Conservation (phyloP, 2,797 vertebrate species). For the Myoxocephalus aenaeus region DNA sequence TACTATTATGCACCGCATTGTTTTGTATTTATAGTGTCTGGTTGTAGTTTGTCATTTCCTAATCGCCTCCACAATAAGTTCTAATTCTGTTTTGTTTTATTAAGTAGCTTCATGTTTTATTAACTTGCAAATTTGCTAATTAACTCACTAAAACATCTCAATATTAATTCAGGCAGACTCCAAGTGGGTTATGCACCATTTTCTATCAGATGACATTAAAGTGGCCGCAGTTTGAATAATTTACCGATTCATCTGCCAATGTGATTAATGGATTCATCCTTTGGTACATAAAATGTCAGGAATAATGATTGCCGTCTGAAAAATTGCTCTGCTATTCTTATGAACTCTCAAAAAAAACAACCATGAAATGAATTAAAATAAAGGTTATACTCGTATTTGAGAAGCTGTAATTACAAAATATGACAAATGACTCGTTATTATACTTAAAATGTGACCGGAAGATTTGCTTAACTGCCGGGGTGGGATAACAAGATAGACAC, state of each 20-base stretch:
- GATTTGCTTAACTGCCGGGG: neutral
- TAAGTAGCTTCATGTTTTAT: slow-evolving; percentile 27
- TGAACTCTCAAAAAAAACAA: neutral
- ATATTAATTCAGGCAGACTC: neutral
- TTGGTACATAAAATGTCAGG: slow-evolving; percentile 2
- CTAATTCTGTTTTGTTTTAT: slow-evolving; percentile 20
- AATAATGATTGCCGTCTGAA: neutral
- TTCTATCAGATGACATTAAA: slow-evolving; percentile 19
- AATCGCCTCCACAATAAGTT: slow-evolving; percentile 15
- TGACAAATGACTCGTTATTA: neutral
- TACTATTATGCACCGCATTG: neutral
- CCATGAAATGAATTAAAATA: neutral
- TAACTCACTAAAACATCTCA: neutral
- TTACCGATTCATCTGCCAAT: neutral
- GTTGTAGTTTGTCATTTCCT: neutral
- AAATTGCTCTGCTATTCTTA: neutral
- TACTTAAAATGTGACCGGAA: neutral
- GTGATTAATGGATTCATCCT: slow-evolving; percentile 9
- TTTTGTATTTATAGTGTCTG: slow-evolving; percentile 20
- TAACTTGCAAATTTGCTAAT: slow-evolving; percentile 25
- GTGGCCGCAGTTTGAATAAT: neutral
- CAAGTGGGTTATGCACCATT: neutral
- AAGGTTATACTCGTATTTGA: neutral
- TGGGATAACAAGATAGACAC: neutral
- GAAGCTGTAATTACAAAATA: neutral